These are phyloP conservation scores for Palythoa heliodiscus DNA, from an alignment of 92 coral and sea anemone species.

Conservation along the genomic window DNA sequence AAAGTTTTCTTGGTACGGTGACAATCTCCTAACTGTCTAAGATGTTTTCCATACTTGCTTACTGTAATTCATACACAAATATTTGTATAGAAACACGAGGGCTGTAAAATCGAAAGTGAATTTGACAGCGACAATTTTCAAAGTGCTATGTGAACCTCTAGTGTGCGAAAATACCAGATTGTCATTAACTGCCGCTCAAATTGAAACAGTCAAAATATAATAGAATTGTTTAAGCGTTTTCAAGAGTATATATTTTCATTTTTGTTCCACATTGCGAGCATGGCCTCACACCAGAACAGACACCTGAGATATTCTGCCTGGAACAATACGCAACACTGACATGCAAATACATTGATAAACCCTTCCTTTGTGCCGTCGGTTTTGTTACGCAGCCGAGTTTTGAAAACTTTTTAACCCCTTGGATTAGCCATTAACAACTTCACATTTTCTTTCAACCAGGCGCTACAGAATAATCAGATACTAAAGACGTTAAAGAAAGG, in stretches of 20 bases:
- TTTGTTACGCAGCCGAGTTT: constrained; percentile 1
- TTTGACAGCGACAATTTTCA: background rate
- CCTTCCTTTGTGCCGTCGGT: constrained; percentile 16
- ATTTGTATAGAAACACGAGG: constrained; percentile 35
- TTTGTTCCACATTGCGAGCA: constrained; percentile 12
- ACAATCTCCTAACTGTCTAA: background rate
- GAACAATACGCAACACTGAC: constrained; percentile 19
- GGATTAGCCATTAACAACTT: constrained; percentile 19
- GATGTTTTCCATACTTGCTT: background rate
- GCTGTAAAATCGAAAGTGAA: background rate
- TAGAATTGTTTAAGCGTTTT: background rate
- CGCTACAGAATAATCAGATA: constrained; percentile 19
- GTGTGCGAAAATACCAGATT: background rate
- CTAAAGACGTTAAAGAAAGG: background rate
- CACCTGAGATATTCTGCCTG: constrained; percentile 34
- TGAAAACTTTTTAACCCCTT: constrained; percentile 6
- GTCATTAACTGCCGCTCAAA: constrained; percentile 7
- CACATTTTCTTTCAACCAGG: constrained; percentile 30
- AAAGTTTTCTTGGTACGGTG: background rate
- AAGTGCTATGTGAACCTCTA: background rate
- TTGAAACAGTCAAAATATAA: constrained; percentile 20
- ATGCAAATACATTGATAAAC: constrained; percentile 38
- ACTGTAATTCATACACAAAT: constrained; percentile 21
- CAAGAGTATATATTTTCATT: background rate
- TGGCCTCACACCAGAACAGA: constrained; percentile 2